These are phyloP conservation scores for Allolobophora icterica DNA, from an alignment of 2,888 invertebrate species.

Conservation along the genomic window DNA sequence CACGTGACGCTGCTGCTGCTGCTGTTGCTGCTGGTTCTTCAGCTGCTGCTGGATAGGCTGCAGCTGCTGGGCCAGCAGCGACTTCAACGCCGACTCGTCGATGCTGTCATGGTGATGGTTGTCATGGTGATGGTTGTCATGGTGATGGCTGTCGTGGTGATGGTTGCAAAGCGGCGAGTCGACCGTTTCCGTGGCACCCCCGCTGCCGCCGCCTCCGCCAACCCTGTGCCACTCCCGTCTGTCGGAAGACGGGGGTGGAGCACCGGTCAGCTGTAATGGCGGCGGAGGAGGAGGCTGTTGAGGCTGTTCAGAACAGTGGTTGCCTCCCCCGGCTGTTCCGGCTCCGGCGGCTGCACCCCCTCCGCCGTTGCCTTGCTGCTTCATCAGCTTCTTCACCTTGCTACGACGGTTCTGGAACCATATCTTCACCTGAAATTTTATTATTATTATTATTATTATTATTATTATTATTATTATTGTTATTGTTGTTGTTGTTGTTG, in stretches of 20 bases:
- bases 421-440: constrained; percentile 33
- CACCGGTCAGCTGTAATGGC: constrained; percentile 7
- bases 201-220: background rate
- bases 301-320: background rate
- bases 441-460: background rate
- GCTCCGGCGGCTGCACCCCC: background rate
- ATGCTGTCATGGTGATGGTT: background rate
- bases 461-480: background rate
- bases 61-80: constrained; percentile 19
- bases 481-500: background rate
- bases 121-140: constrained; percentile 21
- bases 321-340: background rate
- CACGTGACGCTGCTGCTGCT: constrained; percentile 27
- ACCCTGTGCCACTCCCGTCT: constrained; percentile 1
- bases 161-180: constrained; percentile 10
- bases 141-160: background rate
- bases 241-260: background rate
- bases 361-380: constrained; percentile 30
- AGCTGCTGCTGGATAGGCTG: background rate
- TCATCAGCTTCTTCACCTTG: constrained; percentile 39
- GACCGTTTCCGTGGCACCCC: background rate
- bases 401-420: constrained; percentile 39
- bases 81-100: constrained; percentile 19
- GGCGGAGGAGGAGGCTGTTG: background rate
- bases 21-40: background rate